Percentiles rank a stretch among this genome's conserved stretches.
Evolutionary conservation across 2,888 invertebrate species (phyloP).

Genomic region (Nephrocerus scutellatus): DNA sequence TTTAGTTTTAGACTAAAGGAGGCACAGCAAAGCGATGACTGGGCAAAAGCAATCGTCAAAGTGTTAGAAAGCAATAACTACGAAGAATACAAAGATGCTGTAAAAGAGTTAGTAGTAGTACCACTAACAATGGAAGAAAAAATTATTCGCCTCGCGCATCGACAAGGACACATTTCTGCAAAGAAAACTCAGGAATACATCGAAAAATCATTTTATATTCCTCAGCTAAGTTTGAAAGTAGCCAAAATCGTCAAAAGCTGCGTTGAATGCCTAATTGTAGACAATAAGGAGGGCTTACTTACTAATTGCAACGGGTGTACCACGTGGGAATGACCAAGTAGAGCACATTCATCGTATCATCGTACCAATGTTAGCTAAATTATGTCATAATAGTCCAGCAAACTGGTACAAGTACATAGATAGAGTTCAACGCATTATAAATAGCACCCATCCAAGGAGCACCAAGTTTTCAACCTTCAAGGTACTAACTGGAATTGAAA

Average conservation of each 20-base stretch:
- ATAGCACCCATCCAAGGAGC: constrained; percentile 13
- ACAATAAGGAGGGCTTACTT: constrained; percentile 32
- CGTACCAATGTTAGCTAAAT: constrained; percentile 34
- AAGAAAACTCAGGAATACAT: constrained; percentile 29
- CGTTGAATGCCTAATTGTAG: constrained; percentile 16
- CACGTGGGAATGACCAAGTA: constrained; percentile 36
- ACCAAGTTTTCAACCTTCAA: constrained; percentile 1
- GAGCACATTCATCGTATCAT: constrained; percentile 33
- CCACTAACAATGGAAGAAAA: constrained; percentile 32
- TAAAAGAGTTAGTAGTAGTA: constrained; percentile 25
- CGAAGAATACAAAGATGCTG: constrained; percentile 9
- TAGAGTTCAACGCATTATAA: constrained; percentile 17
- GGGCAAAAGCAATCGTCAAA: constrained; percentile 4
- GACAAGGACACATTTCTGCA: constrained; percentile 34
- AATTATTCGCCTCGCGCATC: constrained; percentile 34
- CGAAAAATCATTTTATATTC: constrained; percentile 29
- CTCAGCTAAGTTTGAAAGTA: constrained; percentile 9
- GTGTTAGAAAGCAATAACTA: constrained; percentile 5
- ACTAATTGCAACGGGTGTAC: constrained; percentile 30
- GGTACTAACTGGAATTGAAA: too few relatives aligned
- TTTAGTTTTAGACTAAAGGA: not conserved
- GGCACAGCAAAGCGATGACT: not conserved
- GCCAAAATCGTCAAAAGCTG: constrained; percentile 12
- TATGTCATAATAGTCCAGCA: constrained; percentile 32
- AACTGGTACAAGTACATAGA: constrained; percentile 24